These are phyloP conservation scores for Troglohyphantes excavatus DNA, from an alignment of 2,888 invertebrate genomes.

Conservation along the genomic window DNA sequence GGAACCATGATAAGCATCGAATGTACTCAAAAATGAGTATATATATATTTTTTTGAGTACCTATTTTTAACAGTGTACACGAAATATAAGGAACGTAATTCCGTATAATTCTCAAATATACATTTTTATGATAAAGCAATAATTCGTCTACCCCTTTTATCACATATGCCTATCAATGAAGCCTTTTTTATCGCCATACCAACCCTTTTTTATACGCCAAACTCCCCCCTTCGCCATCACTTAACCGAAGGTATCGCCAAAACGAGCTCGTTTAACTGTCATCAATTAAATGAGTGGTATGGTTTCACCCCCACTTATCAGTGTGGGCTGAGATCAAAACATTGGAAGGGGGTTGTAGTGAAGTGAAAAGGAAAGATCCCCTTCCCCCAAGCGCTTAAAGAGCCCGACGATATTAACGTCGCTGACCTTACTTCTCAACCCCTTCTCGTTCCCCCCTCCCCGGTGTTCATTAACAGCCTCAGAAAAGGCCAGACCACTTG, in stretches of 20 bases:
- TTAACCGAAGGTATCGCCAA: slow-evolving; percentile 4
- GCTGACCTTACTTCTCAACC: slow-evolving; percentile 44
- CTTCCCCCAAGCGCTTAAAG: slow-evolving; percentile 39
- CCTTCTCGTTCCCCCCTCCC: slow-evolving; percentile 41
- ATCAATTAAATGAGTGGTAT: slow-evolving; percentile 75
- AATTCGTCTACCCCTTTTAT: too few relatives aligned
- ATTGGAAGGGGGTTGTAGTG: slow-evolving; percentile 27
- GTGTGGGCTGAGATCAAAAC: slow-evolving; percentile 58
- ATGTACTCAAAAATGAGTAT: too few relatives aligned
- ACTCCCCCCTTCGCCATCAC: too few relatives aligned
- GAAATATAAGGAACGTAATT: too few relatives aligned
- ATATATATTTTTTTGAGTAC: too few relatives aligned
- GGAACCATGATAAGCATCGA: too few relatives aligned
- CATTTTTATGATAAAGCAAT: too few relatives aligned
- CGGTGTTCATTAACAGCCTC: slow-evolving; percentile 75
- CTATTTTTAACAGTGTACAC: too few relatives aligned
- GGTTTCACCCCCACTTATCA: slow-evolving; percentile 59
- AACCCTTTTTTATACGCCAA: slow-evolving; percentile 2
- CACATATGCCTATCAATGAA: too few relatives aligned
- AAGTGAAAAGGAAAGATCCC: background rate
- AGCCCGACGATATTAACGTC: slow-evolving; percentile 72
- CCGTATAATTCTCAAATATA: too few relatives aligned
- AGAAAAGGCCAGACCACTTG: slow-evolving; percentile 74
- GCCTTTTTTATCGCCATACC: background rate
- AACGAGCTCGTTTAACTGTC: slow-evolving; percentile 67